Evolutionary conservation across 2,113 vertebrate genomes (phyloP).

Genomic region (Heterotilapia buettikoferi): DNA sequence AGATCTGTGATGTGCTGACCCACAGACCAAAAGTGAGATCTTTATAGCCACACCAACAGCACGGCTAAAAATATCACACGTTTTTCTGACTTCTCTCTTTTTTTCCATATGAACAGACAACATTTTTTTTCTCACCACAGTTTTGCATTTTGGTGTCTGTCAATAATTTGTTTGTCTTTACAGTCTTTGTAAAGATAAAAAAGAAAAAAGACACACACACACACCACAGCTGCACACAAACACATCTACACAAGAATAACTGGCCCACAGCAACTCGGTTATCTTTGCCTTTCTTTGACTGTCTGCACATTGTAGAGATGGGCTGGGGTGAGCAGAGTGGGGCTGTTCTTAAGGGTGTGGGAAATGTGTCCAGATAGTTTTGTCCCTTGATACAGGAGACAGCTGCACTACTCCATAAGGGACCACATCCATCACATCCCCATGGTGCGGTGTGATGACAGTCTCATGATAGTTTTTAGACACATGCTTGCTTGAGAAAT

Average conservation of each 20-base stretch:
- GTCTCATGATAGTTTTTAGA: background rate
- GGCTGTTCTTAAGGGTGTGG: background rate
- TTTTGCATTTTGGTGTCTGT: background rate
- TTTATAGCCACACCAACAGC: background rate
- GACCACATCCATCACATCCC: background rate
- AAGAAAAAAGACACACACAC: background rate
- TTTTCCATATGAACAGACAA: background rate
- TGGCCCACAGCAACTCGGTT: background rate
- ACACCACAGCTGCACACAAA: background rate
- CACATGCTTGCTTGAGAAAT: background rate
- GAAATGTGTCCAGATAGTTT: conserved; percentile 18
- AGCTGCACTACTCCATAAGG: conserved; percentile 15
- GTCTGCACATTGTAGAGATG: background rate
- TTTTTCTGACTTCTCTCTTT: background rate
- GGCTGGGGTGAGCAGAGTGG: background rate
- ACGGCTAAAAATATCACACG: background rate
- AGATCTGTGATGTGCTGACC: background rate
- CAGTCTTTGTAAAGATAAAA: background rate
- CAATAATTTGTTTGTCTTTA: background rate
- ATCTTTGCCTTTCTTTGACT: background rate
- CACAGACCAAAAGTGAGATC: background rate
- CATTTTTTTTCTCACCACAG: background rate
- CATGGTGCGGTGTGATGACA: background rate
- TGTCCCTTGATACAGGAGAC: background rate
- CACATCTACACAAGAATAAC: background rate